A percentile compares a stretch with the other conserved stretches of the same genome.
These are phyloP conservation scores for Bathybates hornii DNA, from an alignment of 2,113 vertebrate species.

Conservation along the genomic window DNA sequence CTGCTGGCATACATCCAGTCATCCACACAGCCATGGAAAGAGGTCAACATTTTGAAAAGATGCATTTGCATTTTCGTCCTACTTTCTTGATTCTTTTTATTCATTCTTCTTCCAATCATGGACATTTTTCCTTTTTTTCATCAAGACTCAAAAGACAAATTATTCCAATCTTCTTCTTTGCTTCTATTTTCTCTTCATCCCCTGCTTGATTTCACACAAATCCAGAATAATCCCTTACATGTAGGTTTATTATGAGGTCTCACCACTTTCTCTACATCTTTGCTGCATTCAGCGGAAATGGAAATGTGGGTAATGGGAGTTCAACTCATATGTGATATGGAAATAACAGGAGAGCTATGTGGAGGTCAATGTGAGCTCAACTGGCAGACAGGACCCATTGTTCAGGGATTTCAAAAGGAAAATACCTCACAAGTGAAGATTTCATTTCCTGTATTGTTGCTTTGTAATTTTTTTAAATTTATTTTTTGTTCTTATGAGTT, in stretches of 20 bases:
- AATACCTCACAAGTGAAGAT: not conserved
- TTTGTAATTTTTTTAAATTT: not conserved
- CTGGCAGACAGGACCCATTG: fast-evolving
- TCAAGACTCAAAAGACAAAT: not conserved
- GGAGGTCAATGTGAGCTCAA: not conserved
- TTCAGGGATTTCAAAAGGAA: not conserved
- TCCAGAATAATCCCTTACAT: not conserved
- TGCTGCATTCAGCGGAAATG: not conserved
- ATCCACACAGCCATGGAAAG: not conserved
- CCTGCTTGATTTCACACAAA: not conserved
- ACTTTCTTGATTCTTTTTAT: not conserved
- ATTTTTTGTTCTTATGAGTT: not conserved
- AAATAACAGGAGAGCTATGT: not conserved
- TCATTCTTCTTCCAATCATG: not conserved
- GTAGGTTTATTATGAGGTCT: not conserved
- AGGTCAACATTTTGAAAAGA: fast-evolving
- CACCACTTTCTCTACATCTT: fast-evolving
- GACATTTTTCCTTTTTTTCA: fast-evolving
- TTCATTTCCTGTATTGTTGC: not conserved
- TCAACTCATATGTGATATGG: not conserved
- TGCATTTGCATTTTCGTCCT: not conserved
- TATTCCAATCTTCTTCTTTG: not conserved
- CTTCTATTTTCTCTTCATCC: not conserved
- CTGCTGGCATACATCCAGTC: not conserved
- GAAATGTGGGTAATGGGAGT: not conserved